Evolutionary conservation across 2,888 invertebrate genomes (phyloP).

Genomic region (Nephrocerus scutellatus): DNA sequence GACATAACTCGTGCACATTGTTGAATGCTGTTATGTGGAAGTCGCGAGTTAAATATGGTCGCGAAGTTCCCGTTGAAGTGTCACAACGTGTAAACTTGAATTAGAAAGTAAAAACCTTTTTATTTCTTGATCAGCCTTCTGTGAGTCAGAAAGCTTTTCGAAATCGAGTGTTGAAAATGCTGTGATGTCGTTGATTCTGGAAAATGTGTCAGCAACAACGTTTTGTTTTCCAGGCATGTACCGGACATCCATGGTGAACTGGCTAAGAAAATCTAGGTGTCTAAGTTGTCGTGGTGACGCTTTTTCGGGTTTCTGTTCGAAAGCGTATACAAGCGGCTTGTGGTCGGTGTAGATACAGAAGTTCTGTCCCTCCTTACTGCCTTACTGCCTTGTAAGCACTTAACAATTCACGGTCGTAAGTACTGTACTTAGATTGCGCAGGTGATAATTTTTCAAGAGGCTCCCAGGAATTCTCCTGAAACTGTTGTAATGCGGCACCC

Average conservation of each 20-base stretch:
- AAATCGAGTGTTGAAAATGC: neutral
- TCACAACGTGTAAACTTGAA: too few relatives aligned
- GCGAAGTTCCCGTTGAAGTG: slow-evolving; percentile 6
- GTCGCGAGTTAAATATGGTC: slow-evolving; percentile 12
- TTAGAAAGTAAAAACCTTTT: neutral
- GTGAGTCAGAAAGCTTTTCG: neutral
- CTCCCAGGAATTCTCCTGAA: too few relatives aligned
- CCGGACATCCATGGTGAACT: slow-evolving; percentile 2
- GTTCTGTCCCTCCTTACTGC: slow-evolving; percentile 5
- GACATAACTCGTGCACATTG: slow-evolving; percentile 8
- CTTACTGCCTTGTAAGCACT: slow-evolving; percentile 1
- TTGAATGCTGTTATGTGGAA: slow-evolving; percentile 11
- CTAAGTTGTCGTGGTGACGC: slow-evolving; percentile 7
- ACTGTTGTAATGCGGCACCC: too few relatives aligned
- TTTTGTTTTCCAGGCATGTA: slow-evolving; percentile 8
- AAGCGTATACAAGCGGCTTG: slow-evolving; percentile 5
- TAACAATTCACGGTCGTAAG: slow-evolving; percentile 9
- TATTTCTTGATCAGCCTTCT: neutral
- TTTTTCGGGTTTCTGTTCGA: slow-evolving; percentile 2
- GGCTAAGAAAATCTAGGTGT: slow-evolving; percentile 1
- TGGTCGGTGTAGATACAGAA: slow-evolving; percentile 9
- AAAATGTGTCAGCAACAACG: slow-evolving; percentile 5
- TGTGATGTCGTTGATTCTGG: slow-evolving; percentile 2
- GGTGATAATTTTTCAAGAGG: neutral
- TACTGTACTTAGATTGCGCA: slow-evolving; percentile 4